These are phyloP conservation scores for Erynnis tages DNA, from an alignment of 2,888 invertebrate species.

Conservation along the genomic window DNA sequence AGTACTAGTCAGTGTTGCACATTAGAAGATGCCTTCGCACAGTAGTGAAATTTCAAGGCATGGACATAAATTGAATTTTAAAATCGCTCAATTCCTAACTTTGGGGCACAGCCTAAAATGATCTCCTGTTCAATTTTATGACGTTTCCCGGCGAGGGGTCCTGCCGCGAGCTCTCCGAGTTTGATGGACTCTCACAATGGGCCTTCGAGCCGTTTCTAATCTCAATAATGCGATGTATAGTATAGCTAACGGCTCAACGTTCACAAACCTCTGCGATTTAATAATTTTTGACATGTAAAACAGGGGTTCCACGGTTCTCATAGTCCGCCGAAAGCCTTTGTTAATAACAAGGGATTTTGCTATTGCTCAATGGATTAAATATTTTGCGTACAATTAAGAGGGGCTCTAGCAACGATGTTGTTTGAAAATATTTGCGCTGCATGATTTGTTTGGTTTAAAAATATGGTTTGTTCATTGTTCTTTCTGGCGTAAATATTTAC, in stretches of 20 bases:
- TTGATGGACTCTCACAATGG: constrained; percentile 38
- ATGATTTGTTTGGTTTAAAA: not conserved
- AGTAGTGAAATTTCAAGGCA: not conserved
- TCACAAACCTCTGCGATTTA: constrained; percentile 20
- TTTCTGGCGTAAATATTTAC: too few relatives aligned
- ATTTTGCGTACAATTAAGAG: not conserved
- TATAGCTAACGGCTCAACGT: constrained; percentile 6
- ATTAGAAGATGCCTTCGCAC: too few relatives aligned
- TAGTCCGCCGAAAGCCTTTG: constrained; percentile 5
- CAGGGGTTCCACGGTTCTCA: constrained; percentile 2
- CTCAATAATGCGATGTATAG: constrained; percentile 28
- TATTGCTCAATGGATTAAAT: not conserved
- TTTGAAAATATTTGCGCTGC: constrained; percentile 6
- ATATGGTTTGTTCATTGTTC: too few relatives aligned
- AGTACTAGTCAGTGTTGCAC: too few relatives aligned
- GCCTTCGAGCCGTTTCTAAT: constrained; percentile 34
- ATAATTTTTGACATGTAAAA: constrained; percentile 13
- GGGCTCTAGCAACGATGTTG: not conserved
- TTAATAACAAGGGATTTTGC: not conserved
- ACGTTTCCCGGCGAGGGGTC: constrained; percentile 19
- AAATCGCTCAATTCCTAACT: not conserved
- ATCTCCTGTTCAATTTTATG: constrained; percentile 19
- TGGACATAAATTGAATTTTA: not conserved
- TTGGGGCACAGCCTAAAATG: constrained; percentile 11
- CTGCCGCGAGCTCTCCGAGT: constrained; percentile 23